These are phyloP conservation scores for Lasioglossum villosulum DNA, from an alignment of 2,888 invertebrate species.

Conservation along the genomic window DNA sequence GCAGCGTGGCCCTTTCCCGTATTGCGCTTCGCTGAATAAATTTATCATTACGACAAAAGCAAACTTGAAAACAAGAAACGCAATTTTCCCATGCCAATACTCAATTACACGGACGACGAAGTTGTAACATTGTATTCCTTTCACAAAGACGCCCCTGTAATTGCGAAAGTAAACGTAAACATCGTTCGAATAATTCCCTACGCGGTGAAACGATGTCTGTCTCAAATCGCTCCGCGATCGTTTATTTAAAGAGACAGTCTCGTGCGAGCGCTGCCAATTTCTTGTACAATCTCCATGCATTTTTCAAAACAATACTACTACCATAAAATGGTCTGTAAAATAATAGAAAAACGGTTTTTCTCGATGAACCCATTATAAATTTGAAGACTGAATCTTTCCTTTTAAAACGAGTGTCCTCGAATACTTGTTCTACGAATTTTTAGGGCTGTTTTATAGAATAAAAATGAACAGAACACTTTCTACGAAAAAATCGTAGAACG, in stretches of 20 bases:
- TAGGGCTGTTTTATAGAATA: background rate
- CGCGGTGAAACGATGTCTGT: background rate
- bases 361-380: background rate
- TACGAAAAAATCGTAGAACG: too few relatives aligned
- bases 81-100: background rate
- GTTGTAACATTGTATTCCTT: conserved; percentile 1
- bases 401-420: background rate
- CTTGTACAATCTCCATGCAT: too few relatives aligned
- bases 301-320: background rate
- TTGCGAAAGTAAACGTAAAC: background rate
- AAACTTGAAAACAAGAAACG: conserved; percentile 1
- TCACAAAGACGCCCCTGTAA: background rate
- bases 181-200: background rate
- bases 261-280: background rate
- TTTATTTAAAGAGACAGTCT: background rate
- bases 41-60: conserved; percentile 1
- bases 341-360: background rate
- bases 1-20: background rate
- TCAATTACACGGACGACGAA: background rate
- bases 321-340: background rate
- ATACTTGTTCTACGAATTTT: background rate
- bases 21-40: background rate
- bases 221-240: background rate
- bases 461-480: too few relatives aligned
- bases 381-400: background rate